phyloP scores from a whole-genome alignment of 2,113 vertebrate species.

The Eolophus roseicapilla region DNA sequence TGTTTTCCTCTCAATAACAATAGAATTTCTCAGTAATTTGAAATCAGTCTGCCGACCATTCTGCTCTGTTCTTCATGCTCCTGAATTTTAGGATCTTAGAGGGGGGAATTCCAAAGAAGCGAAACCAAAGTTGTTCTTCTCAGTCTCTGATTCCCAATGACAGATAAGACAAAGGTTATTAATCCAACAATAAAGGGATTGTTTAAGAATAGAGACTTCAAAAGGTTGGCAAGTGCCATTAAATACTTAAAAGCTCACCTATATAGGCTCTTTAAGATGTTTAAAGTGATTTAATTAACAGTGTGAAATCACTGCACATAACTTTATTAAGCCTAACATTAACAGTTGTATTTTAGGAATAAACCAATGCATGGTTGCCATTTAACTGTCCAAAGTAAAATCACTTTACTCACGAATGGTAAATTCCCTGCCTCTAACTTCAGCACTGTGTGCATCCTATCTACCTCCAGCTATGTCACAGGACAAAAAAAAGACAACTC shows the following conservation, averaged over 20 bases:
- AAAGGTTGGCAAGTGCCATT: background rate
- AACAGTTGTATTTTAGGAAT: background rate
- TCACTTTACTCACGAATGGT: background rate
- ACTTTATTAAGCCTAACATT: background rate
- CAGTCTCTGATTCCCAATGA: background rate
- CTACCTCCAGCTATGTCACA: background rate
- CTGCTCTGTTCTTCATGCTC: background rate
- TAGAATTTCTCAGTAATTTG: background rate
- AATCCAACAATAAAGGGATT: background rate
- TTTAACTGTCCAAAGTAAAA: background rate
- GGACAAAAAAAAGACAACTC: background rate
- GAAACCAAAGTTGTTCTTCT: background rate
- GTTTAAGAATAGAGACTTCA: background rate
- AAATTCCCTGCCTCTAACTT: background rate
- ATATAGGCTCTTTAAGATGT: background rate
- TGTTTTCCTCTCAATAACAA: background rate
- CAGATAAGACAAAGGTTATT: background rate
- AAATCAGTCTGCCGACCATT: background rate
- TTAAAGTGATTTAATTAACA: background rate
- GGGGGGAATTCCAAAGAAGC: background rate
- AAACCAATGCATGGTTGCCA: background rate
- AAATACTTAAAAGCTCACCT: background rate
- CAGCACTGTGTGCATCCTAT: background rate
- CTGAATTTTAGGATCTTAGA: background rate
- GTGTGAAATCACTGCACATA: background rate